Conservation (phyloP, 2,888 invertebrate genomes). For the Xestia c-nigrum region DNA sequence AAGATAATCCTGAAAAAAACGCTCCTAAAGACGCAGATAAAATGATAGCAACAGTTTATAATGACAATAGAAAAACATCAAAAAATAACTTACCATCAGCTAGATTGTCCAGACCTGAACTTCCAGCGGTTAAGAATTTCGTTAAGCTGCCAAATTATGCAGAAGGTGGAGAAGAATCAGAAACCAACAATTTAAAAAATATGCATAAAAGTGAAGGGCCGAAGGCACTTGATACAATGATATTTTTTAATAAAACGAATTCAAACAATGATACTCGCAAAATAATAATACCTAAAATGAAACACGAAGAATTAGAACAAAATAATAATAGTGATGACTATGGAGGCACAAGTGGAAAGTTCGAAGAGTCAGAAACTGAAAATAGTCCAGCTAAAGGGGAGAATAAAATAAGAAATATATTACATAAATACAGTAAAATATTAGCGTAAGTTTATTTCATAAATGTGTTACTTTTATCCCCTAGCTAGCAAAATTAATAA, state of each 20-base stretch:
- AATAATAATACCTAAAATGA: neutral
- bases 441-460: conserved; percentile 70
- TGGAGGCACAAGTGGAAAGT: neutral
- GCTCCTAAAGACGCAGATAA: neutral
- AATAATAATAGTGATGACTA: neutral
- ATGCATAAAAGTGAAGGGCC: neutral
- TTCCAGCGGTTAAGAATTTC: neutral
- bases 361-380: conserved; percentile 10
- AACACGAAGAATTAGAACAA: neutral
- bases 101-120: neutral
- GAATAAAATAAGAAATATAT: conserved; percentile 71
- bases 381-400: conserved; percentile 7
- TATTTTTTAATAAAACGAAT: neutral
- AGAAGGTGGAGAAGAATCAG: neutral
- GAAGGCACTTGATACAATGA: neutral
- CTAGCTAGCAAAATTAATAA: neutral
- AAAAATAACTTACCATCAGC: conserved; percentile 11
- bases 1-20: neutral
- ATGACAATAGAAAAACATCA: conserved; percentile 6
- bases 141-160: neutral
- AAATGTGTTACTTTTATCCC: too few relatives aligned
- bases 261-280: neutral
- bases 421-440: conserved; percentile 79
- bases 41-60: neutral
- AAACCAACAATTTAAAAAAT: neutral